Evolutionary conservation across 2,888 invertebrate genomes (phyloP), one percentile per base, ranked within the genome.

Genomic region (Stenotaenia linearis): DNA sequence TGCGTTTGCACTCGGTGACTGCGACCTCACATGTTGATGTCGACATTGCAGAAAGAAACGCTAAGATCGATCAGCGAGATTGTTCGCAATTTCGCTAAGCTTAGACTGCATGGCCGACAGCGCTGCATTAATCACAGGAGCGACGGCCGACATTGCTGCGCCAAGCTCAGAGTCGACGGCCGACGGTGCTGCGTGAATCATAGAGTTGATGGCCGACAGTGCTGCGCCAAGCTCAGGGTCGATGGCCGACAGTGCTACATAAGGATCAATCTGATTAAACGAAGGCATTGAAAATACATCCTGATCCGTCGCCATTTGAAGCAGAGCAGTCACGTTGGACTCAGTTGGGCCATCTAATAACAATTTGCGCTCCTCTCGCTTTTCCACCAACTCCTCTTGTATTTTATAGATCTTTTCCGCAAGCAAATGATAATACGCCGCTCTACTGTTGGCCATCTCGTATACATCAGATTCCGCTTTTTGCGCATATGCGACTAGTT

Each of bases 391-490:
- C 87, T 98, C 98, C 85, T 98, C 99, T 86, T 98, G 98, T 83
- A 99, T 99, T 88, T 99, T 99, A 87, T 99, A 99, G 83, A 99
- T 99, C 87, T 99, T 99, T 87, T 99, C 98, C 0, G 99, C 99
- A 80, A 99, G 89, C 82, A 99, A 88, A 85, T 99, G 98, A 87
- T 99, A 99, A 88, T 99, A 99, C 85, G 98, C 98, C 0, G 98
- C 98, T 86, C 97, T 90, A 79, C 96, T 96, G 85, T 97, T 96
- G 0, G 98, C 98, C 91, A 95, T 94, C 87, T 97, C 97, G 86
- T 98, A 99, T 98, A 99, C 99, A 85, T 99, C 98, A 69, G 97
- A 96, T 88, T 99, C 99, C 0, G 99, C 98, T 89, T 99, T 99
- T 83, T 96, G 90, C 79, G 99, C 99, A 86, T 99, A 99, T 1